Evolutionary conservation across 1,140 invertebrate genomes (phyloP).

Genomic region (Achatina immaculata): DNA sequence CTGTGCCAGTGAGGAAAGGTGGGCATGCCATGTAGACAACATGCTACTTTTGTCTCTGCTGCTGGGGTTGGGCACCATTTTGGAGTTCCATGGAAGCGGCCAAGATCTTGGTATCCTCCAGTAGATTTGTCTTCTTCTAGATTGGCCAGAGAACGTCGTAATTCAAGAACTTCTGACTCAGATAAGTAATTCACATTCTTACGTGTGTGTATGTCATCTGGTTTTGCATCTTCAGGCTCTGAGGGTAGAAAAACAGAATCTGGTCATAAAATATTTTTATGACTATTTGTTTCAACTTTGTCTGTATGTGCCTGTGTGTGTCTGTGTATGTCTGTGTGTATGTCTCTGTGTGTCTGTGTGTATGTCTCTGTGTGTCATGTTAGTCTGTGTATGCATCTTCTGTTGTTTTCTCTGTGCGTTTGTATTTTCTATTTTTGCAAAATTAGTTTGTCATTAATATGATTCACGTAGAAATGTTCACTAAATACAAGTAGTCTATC

Average conservation of each 20-base stretch:
- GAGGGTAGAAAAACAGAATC: not conserved
- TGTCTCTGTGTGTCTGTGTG: too few species aligned
- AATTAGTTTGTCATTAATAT: too few species aligned
- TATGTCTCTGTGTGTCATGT: too few species aligned
- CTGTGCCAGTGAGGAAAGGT: conserved; percentile 45
- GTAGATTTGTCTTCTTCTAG: conserved; percentile 32
- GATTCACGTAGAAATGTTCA: too few species aligned
- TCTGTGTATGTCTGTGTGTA: too few species aligned
- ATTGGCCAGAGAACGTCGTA: conserved; percentile 37
- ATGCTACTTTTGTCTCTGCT: conserved; percentile 38
- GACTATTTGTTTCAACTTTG: too few species aligned
- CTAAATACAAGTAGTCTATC: too few species aligned
- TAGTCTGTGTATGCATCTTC: too few species aligned
- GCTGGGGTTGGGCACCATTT: conserved; percentile 39
- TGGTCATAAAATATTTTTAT: too few species aligned
- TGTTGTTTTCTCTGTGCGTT: too few species aligned
- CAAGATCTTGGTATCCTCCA: conserved; percentile 38
- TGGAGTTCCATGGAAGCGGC: conserved; percentile 43
- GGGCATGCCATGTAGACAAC: conserved; percentile 46
- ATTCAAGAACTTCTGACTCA: conserved; percentile 30
- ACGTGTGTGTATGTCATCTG: conserved; percentile 15
- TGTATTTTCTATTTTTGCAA: too few species aligned
- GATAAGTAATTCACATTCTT: conserved; percentile 41
- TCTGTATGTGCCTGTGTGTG: too few species aligned
- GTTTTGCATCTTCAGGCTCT: not conserved